phyloP scores from a whole-genome alignment of 2,113 vertebrate species.

The Zapornia atra region DNA sequence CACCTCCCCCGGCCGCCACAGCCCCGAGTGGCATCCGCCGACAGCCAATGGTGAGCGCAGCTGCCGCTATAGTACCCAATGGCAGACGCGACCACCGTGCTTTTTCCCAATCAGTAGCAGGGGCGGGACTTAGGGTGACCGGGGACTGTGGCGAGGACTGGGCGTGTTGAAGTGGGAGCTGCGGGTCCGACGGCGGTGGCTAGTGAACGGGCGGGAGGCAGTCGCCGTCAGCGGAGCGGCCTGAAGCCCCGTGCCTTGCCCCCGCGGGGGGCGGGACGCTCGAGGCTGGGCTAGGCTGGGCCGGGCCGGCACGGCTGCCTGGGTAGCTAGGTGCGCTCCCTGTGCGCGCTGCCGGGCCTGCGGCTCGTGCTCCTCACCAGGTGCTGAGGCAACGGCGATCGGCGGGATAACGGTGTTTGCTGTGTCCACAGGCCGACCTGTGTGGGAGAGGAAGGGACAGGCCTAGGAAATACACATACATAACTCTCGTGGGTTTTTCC shows the following conservation, averaged over 20 bases:
- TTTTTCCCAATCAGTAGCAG: constrained; percentile 35
- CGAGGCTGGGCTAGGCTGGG: no score
- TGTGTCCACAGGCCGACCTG: not conserved
- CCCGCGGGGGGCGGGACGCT: fast-evolving
- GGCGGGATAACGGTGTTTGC: not conserved
- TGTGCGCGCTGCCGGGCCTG: fast-evolving
- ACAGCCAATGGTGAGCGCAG: constrained; percentile 46
- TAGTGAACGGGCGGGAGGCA: no score
- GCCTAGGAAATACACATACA: fast-evolving
- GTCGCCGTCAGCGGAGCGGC: not conserved
- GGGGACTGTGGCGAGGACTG: not conserved
- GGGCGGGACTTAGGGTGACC: constrained; percentile 38
- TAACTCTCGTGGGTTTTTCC: not conserved
- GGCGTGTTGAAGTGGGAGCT: not conserved
- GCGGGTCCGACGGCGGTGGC: fast-evolving
- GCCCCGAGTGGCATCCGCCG: constrained; percentile 30
- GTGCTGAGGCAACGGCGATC: not conserved
- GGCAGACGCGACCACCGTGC: not conserved
- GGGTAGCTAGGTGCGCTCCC: not conserved
- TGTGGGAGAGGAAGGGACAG: not conserved
- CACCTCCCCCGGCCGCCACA: not conserved
- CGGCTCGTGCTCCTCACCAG: not conserved
- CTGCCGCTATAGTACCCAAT: constrained; percentile 45
- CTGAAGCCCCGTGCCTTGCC: not conserved
- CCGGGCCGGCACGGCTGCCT: no score